These are phyloP conservation scores for Stomatorhinus walkeri DNA, from an alignment of 2,797 vertebrate genomes.

Conservation along the genomic window DNA sequence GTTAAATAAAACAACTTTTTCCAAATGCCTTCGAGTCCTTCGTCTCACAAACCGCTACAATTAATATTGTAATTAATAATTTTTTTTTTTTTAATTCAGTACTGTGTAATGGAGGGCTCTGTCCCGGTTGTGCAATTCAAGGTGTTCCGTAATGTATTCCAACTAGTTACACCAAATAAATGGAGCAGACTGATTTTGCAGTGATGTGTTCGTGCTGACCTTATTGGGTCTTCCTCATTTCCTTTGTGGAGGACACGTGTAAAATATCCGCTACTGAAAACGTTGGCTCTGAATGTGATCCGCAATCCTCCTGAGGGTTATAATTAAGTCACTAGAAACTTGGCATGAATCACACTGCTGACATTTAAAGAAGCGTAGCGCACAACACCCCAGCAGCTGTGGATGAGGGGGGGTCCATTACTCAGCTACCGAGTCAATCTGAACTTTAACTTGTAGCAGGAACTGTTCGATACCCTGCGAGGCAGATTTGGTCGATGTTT, in stretches of 20 bases:
- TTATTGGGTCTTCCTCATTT: background rate
- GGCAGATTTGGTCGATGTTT: background rate
- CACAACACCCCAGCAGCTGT: background rate
- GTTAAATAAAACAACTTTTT: background rate
- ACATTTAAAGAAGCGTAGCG: background rate
- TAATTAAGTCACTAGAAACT: conserved; percentile 10
- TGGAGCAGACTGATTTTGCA: background rate
- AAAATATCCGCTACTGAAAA: background rate
- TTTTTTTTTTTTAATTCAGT: background rate
- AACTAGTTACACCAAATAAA: background rate
- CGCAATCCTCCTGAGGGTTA: background rate
- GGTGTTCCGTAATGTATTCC: background rate
- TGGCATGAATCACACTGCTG: conserved; percentile 5
- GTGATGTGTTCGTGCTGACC: background rate
- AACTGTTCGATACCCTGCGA: background rate
- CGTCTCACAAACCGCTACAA: background rate
- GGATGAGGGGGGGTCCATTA: background rate
- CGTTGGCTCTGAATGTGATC: background rate
- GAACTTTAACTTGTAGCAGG: background rate
- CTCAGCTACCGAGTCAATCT: background rate
- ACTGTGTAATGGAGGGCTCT: background rate
- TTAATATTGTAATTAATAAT: no score
- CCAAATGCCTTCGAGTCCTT: background rate
- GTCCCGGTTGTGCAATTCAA: background rate
- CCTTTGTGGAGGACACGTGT: background rate